Evolutionary conservation across 92 coral and sea anemone genomes (phyloP), one percentile per base, ranked within the genome.

Genomic region (Parazoanthus atlanticus): DNA sequence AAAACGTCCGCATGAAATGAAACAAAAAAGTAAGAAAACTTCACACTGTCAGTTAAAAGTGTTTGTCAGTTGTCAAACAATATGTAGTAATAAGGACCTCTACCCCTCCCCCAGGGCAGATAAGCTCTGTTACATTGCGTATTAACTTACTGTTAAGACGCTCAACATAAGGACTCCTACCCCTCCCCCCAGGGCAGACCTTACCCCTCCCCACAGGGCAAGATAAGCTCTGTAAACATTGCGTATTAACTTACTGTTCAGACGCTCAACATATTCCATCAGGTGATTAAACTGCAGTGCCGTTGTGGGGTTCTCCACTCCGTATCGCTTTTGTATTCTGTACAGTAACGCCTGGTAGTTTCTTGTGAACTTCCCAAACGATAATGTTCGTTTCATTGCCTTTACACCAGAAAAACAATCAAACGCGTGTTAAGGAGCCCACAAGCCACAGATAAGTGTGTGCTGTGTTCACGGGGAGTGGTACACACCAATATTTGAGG

Each of bases 371-470:
- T 97, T 97, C 73, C 92, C 96, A 85, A 94, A 97, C 46, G 97
- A 94, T 30, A 97, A 88, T 6, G 99, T 97, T 41, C 99, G 95
- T 85, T 97, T 97, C 85, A 95, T 93, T 19, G 98, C 98, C 99
- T 97, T 11, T 17, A 30, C 16, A 86, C 49, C 79, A 3, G 71
- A 23, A 80, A 33, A 5, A 46, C 31, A 40, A 46, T 7, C n/a
- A 23, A 76, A 41, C 0, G 67, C 15, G 38, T 34, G 34, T 41
- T 49, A 31, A 71, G 8, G n/a, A 66, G 61, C 70, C 28, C 12
- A n/a, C 1, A 46, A 46, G 10, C 23, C 28, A 43, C 26, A 49
- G 56, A 19, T 16, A 5, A 21, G 0, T 73, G 43, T 73, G 15
- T 9, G 26, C 77, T 73, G 9, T 73, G 77, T 15, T 52, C 58